A percentile compares a stretch with the other conserved stretches of the same genome.
Conservation (phyloP, 37 sponge, comb jelly and placozoan genomes). For the Oopsacas minuta region DNA sequence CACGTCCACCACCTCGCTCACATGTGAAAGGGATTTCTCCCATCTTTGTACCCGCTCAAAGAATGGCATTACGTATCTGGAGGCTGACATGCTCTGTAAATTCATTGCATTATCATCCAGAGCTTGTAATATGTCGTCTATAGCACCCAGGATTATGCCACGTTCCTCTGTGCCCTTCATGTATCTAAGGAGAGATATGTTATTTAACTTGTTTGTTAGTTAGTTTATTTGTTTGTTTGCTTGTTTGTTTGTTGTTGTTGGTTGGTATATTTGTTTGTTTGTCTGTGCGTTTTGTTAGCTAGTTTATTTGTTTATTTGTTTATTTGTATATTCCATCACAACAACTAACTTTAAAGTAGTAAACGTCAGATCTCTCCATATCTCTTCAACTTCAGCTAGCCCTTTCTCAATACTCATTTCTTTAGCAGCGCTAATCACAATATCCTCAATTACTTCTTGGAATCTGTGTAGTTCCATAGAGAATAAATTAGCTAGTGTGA, state of each 20-base stretch:
- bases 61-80: constrained; percentile 88
- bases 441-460: constrained; percentile 90
- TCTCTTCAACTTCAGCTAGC: constrained; percentile 76
- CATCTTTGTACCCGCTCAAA: constrained; percentile 90
- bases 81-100: constrained; percentile 98
- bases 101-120: constrained; percentile 99
- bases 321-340: too few species aligned
- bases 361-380: constrained; percentile 72
- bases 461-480: constrained; percentile 98
- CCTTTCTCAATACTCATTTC: constrained; percentile 98
- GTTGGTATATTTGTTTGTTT: too few species aligned
- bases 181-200: constrained; percentile 48
- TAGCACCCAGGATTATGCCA: constrained; percentile 76
- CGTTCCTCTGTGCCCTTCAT: constrained; percentile 88
- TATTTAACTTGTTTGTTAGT: too few species aligned
- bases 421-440: constrained; percentile 90
- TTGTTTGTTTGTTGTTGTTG: too few species aligned
- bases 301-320: too few species aligned
- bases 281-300: too few species aligned
- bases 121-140: constrained; percentile 84
- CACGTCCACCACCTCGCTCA: constrained; percentile 98
- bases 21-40: constrained; percentile 97
- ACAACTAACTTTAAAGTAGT: constrained; percentile 56
- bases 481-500: constrained; percentile 92
- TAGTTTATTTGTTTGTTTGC: too few species aligned